Evolutionary conservation across 2,797 vertebrate species (phyloP).

Genomic region (Macroramphosus scolopax): DNA sequence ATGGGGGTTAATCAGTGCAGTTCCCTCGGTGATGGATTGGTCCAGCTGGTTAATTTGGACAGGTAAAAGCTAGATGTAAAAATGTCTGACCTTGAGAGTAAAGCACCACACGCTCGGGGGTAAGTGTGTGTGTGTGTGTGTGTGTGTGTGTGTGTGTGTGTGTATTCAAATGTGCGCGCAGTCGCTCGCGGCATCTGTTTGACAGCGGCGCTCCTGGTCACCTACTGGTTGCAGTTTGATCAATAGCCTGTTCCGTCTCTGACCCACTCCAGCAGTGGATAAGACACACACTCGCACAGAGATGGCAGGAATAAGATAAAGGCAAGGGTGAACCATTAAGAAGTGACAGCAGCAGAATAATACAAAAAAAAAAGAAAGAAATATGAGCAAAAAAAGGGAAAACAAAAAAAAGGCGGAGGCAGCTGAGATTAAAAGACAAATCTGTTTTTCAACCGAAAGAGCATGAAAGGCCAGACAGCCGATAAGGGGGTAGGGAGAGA

Average conservation of each 20-base stretch:
- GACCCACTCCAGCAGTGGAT: slow-evolving; percentile 22
- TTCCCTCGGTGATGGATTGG: slow-evolving; percentile 41
- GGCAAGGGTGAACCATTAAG: slow-evolving; percentile 11
- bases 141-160: background rate
- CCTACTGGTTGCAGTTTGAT: slow-evolving; percentile 30
- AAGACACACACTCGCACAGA: background rate
- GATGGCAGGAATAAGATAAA: slow-evolving; percentile 12
- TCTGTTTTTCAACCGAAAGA: slow-evolving; percentile 19
- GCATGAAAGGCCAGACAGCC: too few relatives aligned
- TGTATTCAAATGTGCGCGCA: too few relatives aligned
- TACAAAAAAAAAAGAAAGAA: too few relatives aligned
- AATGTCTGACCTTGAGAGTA: slow-evolving; percentile 31
- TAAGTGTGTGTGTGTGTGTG: slow-evolving; percentile 7
- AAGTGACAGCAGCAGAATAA: background rate
- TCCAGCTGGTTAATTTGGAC: slow-evolving; percentile 56
- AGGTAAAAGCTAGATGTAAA: slow-evolving; percentile 45
- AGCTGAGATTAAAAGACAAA: slow-evolving; percentile 22
- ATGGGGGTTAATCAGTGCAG: slow-evolving; percentile 47
- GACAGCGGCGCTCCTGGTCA: slow-evolving; percentile 1
- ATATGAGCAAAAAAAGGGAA: background rate
- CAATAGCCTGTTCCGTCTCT: slow-evolving; percentile 13
- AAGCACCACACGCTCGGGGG: slow-evolving; percentile 2
- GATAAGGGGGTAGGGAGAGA: too few relatives aligned
- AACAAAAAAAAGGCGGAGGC: slow-evolving; percentile 4
- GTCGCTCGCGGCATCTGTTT: slow-evolving; percentile 10